Evolutionary conservation across 1,140 invertebrate genomes (phyloP), one percentile per base, ranked within the genome.

Genomic region (Drosophila azteca): DNA sequence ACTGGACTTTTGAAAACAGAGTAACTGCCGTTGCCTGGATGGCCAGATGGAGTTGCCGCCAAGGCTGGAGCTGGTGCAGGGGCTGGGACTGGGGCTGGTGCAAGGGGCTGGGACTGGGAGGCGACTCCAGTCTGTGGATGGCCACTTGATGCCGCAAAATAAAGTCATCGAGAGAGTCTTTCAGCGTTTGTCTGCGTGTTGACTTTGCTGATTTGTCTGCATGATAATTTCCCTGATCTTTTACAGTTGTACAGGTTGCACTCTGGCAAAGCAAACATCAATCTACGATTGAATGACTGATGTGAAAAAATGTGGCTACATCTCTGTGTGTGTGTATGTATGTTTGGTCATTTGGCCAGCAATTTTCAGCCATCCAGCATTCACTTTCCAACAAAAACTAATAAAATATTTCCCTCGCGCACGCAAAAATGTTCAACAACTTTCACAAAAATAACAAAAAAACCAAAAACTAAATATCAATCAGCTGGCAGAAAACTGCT

Each of bases 191-290:
- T 81, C 45, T 53, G 60, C 61, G 61, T 85, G 81, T 87, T 87
- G 83, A 82, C 48, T 87, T 88, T 82, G 71, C 63, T 88, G 82
- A 88, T 87, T 85, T 85, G 62, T 58, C 77, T 57, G 77, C 67
- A 66, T 73, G 81, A 70, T 72, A 80, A 72, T 51, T 63, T 83
- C 77, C 54, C 67, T 83, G 79, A 67, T 67, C 60, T 67, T 87
- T 87, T 82, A 87, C 82, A 78, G 82, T 87, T 88, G 82, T 54
- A 48, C 62, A 65, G 65, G 46, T 66, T 45, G 55, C 49, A 53
- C 35, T 39, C 13, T 39, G 35, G 11, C 35, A 39, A 39, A 39
- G 35, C 35, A 39, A 39, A 39, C 11, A 39, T 39, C 35, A 39
- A 39, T 13, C 35, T 39, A 11, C 35, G 11, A 39, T 39, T 39